Percentiles rank a stretch among this genome's conserved stretches.
Conservation (phyloP, 2,797 vertebrate genomes). For the Thunnus albacares region DNA sequence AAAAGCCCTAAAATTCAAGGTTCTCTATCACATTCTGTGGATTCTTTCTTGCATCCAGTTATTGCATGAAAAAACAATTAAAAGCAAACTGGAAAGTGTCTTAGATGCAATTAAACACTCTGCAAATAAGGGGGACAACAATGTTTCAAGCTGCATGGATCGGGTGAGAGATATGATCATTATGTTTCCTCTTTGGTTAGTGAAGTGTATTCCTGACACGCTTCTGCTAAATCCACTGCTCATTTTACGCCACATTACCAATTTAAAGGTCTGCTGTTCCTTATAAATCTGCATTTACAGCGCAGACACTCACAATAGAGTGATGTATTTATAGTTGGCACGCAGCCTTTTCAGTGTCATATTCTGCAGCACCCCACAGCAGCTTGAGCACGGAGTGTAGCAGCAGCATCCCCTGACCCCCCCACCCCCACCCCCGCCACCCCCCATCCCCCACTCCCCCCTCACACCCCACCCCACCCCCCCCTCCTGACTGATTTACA, state of each 20-base stretch:
- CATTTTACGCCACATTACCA: slow-evolving; percentile 71
- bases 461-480: slow-evolving; percentile 9
- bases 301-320: slow-evolving; percentile 31
- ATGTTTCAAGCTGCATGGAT: slow-evolving; percentile 38
- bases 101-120: slow-evolving; percentile 37
- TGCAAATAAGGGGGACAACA: slow-evolving; percentile 25
- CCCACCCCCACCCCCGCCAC: slow-evolving; percentile 3
- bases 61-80: not conserved
- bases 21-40: not conserved
- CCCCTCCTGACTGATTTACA: slow-evolving; percentile 78
- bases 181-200: slow-evolving; percentile 53
- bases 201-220: slow-evolving; percentile 47
- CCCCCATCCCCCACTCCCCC: slow-evolving; percentile 23
- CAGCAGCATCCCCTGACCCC: slow-evolving; percentile 59
- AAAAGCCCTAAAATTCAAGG: slow-evolving; percentile 1
- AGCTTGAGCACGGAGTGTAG: slow-evolving; percentile 19
- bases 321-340: slow-evolving; percentile 34
- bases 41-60: not conserved
- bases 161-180: slow-evolving; percentile 30
- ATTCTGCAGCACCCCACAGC: slow-evolving; percentile 43
- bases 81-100: slow-evolving; percentile 1
- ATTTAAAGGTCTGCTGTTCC: slow-evolving; percentile 54
- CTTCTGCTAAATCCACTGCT: slow-evolving; percentile 60
- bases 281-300: slow-evolving; percentile 43
- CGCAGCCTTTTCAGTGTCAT: slow-evolving; percentile 44